Conservation (phyloP, 1,140 invertebrate genomes). For the Trachymyrmex septentrionalis region DNA sequence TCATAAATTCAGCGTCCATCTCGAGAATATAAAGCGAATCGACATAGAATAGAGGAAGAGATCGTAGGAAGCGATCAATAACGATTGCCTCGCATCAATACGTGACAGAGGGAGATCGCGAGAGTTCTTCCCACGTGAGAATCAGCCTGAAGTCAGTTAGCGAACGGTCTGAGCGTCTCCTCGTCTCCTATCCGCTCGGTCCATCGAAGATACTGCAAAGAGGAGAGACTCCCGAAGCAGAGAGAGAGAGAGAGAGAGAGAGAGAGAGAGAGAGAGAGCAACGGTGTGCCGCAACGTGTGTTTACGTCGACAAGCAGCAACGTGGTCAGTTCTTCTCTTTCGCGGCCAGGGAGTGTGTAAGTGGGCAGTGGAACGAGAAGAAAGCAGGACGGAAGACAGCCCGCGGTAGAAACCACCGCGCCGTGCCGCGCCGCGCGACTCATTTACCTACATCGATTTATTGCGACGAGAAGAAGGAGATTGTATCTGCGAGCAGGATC, state of each 20-base stretch:
- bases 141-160: conserved; percentile 59
- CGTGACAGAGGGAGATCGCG: conserved; percentile 30
- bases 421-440: conserved; percentile 64
- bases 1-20: conserved; percentile 16
- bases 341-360: conserved; percentile 50
- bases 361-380: conserved; percentile 67
- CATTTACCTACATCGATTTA: conserved; percentile 79
- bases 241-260: too few relatives aligned
- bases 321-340: conserved; percentile 12
- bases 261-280: too few relatives aligned
- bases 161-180: conserved; percentile 18
- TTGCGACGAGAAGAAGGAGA: conserved; percentile 68
- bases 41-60: conserved; percentile 15
- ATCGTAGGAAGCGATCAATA: conserved; percentile 36
- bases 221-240: not conserved
- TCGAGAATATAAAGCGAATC: conserved; percentile 10
- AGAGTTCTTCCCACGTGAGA: conserved; percentile 56
- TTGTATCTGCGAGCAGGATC: conserved; percentile 69
- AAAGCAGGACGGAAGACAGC: conserved; percentile 69
- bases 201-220: not conserved
- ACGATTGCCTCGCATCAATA: conserved; percentile 47
- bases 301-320: conserved; percentile 37
- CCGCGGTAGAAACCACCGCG: conserved; percentile 51
- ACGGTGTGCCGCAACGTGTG: conserved; percentile 33
- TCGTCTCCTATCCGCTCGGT: conserved; percentile 28